Base-by-base conservation (phyloP, 2,888 invertebrate species). In the Trachelus tabidus region DNA sequence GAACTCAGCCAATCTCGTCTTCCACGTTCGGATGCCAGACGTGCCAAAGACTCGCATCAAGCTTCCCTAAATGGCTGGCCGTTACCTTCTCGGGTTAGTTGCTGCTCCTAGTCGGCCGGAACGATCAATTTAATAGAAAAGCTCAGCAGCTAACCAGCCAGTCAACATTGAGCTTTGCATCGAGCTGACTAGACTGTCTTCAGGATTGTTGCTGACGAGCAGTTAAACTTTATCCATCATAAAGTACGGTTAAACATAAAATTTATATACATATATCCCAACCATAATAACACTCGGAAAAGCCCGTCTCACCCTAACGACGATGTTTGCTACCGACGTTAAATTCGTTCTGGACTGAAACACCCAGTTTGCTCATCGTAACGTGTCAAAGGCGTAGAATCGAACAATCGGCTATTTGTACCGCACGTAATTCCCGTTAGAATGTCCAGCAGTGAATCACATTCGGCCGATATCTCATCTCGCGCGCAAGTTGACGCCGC, bases 21-120 rank as follows among this genome's bases (percentile, higher is more conserved):
- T 82, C 79, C 79, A 79, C 77, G 82, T 79, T 80, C 76, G 81
- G 85, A 86, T 87, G 83, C 83, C 81, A 79, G 75, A 80, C 83
- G 83, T 84, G 83, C 85, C 86, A 82, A 78, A 34, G 77, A 80
- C 73, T 77, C 79, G 80, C 82, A 80, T 73, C 87, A 87, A 88
- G 84, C 84, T 89, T 88, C 88, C 88, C 79, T 88, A 88, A 82
- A 88, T 84, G 88, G 88, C 76, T 81, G 78, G 76, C 56, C 79
- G 77, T 75, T 68, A 75, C 77, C 75, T 81, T 78, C 79, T 78
- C 77, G 79, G 80, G 81, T 78, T 85, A 84, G 78, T 80, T 79
- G 75, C 77, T 75, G 75, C 71, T 71, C 12, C 71, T 71, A 77
- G 69, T 75, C 68, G 73, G 76, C 81, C 83, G 31, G 3, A 79